Base-by-base conservation (phyloP, 92 coral and sea anemone species). In the Phenganax subtilis region DNA sequence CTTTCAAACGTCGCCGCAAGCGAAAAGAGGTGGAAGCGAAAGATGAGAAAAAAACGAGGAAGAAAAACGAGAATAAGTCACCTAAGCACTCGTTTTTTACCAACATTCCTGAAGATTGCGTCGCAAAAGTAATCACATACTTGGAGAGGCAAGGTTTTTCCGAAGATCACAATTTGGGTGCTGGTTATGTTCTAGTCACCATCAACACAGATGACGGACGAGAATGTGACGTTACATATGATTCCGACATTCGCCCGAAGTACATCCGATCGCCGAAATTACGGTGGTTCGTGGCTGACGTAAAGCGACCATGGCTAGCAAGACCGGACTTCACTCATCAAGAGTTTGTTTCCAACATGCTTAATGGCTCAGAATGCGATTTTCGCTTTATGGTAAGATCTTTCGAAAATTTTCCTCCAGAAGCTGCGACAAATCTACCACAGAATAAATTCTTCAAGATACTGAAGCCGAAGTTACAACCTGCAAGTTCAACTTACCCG, bases 251-350 rank as follows among this genome's bases (percentile, higher is more conserved):
- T 17, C 57, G 56, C 20, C 74, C 74, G 72, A 79, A 51, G 61
- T n/a, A 86, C 81, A 77, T 96, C 47, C 80, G 77, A 80, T 87
- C 89, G 51, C 87, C 97, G 28, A 86, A 91, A 52, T 76, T 96
- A 68, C 90, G 99, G n/a, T 96, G 99, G 99, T 88, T 92, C 59
- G 83, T 88, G 47, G 87, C 92, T 28, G 99, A 96, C 63, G 91
- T 96, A 9, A 96, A 96, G 67, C 85, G 99, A 37, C 84, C 88
- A 7, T 96, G 99, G 99, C 85, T 84, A 51, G 90, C 80, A 75
- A 88, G 86, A 58, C 82, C 84, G 0, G 77, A 57, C 56, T 56
- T 68, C 6, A 70, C 77, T 28, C 91, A 86, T 47, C 72, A 65
- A 62, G 74, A 63, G 56, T 79, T 79, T 20, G 66, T 80, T 25